Evolutionary conservation across 2,113 vertebrate genomes (phyloP).

Genomic region (Hyaena hyaena): DNA sequence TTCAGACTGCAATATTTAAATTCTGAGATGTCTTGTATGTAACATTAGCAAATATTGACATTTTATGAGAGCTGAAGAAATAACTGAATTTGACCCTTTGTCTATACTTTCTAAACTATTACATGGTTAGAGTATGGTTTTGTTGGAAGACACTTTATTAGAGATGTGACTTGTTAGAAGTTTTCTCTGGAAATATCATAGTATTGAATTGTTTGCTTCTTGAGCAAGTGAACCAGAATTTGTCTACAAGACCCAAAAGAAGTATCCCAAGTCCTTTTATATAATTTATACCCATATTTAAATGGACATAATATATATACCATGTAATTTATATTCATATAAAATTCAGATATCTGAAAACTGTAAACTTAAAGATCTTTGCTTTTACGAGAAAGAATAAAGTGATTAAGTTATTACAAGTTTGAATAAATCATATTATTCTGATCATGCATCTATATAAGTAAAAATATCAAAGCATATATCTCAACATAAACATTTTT

Average conservation of each 20-base stretch:
- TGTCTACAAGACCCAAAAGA: not conserved
- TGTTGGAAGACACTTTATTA: not conserved
- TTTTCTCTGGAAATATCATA: constrained; percentile 1
- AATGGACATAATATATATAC: not conserved
- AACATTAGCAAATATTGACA: not conserved
- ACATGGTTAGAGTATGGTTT: not conserved
- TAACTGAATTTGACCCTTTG: not conserved
- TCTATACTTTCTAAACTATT: not conserved
- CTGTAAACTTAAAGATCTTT: not conserved
- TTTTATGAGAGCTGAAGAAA: not conserved
- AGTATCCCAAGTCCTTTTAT: not conserved
- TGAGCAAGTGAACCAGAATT: not conserved
- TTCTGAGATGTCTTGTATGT: not conserved
- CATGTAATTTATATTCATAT: not conserved
- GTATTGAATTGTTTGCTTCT: not conserved
- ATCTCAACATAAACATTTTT: not conserved
- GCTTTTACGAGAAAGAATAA: not conserved
- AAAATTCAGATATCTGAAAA: not conserved
- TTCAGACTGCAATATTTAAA: not conserved
- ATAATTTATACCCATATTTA: not conserved
- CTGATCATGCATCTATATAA: not conserved
- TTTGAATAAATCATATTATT: not conserved
- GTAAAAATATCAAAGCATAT: not conserved
- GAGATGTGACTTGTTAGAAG: not conserved
- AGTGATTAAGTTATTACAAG: not conserved